Conservation (phyloP, 92 coral and sea anemone genomes). For the Siderastrea siderea region DNA sequence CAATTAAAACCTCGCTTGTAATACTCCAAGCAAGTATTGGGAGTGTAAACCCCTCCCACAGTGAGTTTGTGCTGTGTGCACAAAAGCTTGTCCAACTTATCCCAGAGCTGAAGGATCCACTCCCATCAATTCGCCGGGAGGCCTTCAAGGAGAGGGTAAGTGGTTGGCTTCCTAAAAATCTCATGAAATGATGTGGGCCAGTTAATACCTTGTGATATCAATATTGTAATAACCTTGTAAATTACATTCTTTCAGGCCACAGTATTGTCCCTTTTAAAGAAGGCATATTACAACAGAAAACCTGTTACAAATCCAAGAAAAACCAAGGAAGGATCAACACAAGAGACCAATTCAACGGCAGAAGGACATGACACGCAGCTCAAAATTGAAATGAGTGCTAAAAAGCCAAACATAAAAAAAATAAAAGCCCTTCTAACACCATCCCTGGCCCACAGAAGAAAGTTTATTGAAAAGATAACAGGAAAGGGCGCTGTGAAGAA, state of each 20-base stretch:
- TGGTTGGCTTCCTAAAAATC: neutral
- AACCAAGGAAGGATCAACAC: neutral
- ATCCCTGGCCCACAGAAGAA: neutral
- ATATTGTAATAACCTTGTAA: too few species aligned
- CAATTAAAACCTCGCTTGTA: neutral
- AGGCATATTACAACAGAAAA: conserved; percentile 2
- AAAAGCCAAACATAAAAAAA: neutral
- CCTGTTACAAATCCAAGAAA: neutral
- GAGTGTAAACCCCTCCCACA: neutral
- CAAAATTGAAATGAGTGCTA: neutral
- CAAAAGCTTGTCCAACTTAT: neutral
- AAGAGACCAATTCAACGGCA: neutral
- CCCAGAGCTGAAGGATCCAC: neutral
- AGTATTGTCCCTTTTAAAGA: neutral
- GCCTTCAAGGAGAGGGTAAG: conserved; percentile 6
- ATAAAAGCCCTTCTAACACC: neutral
- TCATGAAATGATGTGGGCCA: too few species aligned
- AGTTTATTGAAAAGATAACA: neutral
- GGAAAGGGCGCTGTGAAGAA: conserved; percentile 1
- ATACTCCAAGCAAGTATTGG: neutral
- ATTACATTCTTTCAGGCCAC: conserved; percentile 5
- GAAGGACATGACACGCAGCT: neutral
- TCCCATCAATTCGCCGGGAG: neutral
- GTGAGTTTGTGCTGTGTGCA: conserved; percentile 9
- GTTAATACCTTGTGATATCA: too few species aligned